Evolutionary conservation across 1,140 invertebrate species (phyloP).

Genomic region (Ceratina australensis): DNA sequence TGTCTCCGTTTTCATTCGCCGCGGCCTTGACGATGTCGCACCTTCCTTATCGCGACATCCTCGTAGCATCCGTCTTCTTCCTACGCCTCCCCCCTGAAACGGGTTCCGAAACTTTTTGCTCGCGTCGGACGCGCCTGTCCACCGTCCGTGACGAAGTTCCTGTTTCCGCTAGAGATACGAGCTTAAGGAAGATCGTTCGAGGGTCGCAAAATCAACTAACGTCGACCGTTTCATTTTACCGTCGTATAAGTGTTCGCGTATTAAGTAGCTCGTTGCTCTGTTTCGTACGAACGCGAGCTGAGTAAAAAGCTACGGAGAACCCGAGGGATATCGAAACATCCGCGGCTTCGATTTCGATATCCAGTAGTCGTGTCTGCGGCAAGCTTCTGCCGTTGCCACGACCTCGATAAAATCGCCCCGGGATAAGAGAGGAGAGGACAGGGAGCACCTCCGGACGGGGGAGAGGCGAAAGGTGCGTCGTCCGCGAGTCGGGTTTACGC

Average conservation of each 20-base stretch:
- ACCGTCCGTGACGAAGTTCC: not conserved
- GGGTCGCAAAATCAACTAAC: no score
- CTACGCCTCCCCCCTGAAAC: not conserved
- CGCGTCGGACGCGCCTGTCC: not conserved
- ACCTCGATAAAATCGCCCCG: slow-evolving; percentile 54
- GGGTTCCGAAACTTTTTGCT: not conserved
- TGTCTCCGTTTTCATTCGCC: slow-evolving; percentile 15
- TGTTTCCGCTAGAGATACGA: not conserved
- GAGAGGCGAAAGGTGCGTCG: slow-evolving; percentile 58
- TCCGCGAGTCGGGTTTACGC: slow-evolving; percentile 67
- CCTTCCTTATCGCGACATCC: slow-evolving; percentile 44
- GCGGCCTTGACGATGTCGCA: slow-evolving; percentile 55
- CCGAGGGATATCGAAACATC: not conserved
- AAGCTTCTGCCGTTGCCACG: slow-evolving; percentile 35
- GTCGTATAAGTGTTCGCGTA: no score
- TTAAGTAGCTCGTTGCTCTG: not conserved
- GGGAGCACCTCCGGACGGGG: slow-evolving; percentile 2
- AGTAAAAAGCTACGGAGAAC: not conserved
- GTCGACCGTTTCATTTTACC: no score
- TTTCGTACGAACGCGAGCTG: not conserved
- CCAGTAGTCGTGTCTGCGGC: not conserved
- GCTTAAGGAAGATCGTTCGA: no score
- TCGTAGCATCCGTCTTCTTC: not conserved
- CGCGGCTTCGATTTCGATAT: slow-evolving; percentile 9
- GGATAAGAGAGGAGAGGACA: slow-evolving; percentile 35